Conservation (phyloP, 2,888 invertebrate genomes). For the Campopleginae sp. region DNA sequence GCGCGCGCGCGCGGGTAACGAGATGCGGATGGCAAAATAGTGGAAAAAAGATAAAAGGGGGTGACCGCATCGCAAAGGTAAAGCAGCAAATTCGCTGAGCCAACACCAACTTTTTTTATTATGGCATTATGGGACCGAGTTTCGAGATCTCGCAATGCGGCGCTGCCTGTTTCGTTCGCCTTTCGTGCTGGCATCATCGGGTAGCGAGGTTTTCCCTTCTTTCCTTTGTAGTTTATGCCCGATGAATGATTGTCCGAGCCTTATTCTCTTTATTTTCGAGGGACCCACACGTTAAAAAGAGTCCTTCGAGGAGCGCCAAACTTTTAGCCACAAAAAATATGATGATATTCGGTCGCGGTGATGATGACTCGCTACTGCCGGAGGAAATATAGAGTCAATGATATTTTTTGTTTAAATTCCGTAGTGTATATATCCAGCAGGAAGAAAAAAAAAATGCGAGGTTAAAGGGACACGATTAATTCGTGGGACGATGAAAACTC, state of each 20-base stretch:
- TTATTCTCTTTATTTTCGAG: not conserved
- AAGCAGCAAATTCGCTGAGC: no score
- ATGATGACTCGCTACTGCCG: no score
- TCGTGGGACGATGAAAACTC: slow-evolving; percentile 68
- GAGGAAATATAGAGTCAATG: not conserved
- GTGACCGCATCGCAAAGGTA: slow-evolving; percentile 29
- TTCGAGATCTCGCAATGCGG: slow-evolving; percentile 70
- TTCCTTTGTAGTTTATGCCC: slow-evolving; percentile 74
- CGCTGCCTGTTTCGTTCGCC: slow-evolving; percentile 77
- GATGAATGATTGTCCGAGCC: slow-evolving; percentile 64
- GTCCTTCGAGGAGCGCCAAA: no score
- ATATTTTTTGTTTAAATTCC: not conserved
- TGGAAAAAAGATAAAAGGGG: slow-evolving; percentile 45
- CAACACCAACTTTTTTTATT: no score
- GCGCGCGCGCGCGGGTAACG: slow-evolving; percentile 36
- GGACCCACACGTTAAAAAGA: no score
- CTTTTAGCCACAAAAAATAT: no score
- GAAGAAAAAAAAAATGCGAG: slow-evolving; percentile 1
- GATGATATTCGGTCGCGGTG: no score
- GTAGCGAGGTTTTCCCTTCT: slow-evolving; percentile 68
- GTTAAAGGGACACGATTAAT: slow-evolving; percentile 59
- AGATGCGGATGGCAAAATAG: slow-evolving; percentile 22
- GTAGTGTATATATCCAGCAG: no score
- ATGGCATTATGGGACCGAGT: not conserved
- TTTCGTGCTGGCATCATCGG: slow-evolving; percentile 65